Evolutionary conservation across 2,888 invertebrate species (phyloP).

Genomic region (Drosophila merina): DNA sequence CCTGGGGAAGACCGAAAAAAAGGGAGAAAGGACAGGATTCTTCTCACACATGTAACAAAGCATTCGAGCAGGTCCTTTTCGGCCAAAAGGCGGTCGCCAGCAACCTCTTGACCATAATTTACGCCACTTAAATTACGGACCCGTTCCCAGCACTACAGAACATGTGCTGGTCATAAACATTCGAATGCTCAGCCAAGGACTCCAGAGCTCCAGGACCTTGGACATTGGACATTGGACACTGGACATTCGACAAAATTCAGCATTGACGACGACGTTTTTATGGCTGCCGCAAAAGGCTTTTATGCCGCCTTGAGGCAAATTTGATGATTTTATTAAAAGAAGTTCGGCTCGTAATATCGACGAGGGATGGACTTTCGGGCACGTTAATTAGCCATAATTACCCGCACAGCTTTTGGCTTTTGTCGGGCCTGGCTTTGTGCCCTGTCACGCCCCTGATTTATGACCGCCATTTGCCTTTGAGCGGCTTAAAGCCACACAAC

Average conservation of each 20-base stretch:
- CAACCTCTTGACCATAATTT: constrained; percentile 72
- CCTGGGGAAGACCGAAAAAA: background rate
- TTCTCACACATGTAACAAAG: constrained; percentile 43
- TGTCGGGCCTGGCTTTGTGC: constrained; percentile 70
- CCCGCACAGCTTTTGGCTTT: constrained; percentile 73
- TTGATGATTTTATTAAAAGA: constrained; percentile 74
- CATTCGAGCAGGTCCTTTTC: constrained; percentile 20
- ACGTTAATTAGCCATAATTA: constrained; percentile 76
- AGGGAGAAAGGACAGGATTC: constrained; percentile 3
- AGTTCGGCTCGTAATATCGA: constrained; percentile 50
- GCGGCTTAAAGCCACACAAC: constrained; percentile 63
- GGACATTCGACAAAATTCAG: constrained; percentile 29
- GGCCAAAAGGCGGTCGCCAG: constrained; percentile 21
- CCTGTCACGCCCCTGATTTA: constrained; percentile 76
- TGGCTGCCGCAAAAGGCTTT: constrained; percentile 68
- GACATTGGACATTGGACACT: constrained; percentile 48
- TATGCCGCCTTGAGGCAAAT: constrained; percentile 67
- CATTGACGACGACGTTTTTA: constrained; percentile 65
- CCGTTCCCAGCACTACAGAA: constrained; percentile 39
- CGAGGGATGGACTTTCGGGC: constrained; percentile 5
- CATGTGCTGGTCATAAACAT: constrained; percentile 70
- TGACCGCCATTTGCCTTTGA: constrained; percentile 52
- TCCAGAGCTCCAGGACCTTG: constrained; percentile 25
- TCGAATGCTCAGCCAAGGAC: constrained; percentile 15
- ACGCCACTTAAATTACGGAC: constrained; percentile 68